phyloP scores from a whole-genome alignment of 2,888 invertebrate species.

The Callimorpha dominula region DNA sequence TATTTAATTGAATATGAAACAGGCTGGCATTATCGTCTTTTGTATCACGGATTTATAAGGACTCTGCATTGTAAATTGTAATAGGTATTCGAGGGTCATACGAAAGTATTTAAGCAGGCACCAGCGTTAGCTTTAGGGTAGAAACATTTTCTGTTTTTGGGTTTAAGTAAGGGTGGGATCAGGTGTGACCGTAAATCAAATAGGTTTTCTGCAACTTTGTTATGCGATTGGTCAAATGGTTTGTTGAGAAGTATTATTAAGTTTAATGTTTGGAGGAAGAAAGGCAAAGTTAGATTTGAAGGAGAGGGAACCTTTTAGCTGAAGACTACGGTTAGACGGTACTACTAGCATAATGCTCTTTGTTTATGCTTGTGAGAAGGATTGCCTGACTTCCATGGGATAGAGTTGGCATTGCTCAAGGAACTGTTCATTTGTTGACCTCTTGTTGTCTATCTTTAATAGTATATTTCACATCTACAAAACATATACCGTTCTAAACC shows the following conservation, averaged over 20 bases:
- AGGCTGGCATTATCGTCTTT: slow-evolving; percentile 84
- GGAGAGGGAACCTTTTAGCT: background rate
- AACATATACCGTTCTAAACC: background rate
- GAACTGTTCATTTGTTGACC: background rate
- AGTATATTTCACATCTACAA: background rate
- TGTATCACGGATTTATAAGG: slow-evolving; percentile 79
- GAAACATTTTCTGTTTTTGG: slow-evolving; percentile 45
- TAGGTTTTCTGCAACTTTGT: slow-evolving; percentile 37
- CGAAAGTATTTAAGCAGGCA: slow-evolving; percentile 76
- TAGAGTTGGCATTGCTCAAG: too few relatives aligned
- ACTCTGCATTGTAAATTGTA: slow-evolving; percentile 72
- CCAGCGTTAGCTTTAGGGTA: slow-evolving; percentile 68
- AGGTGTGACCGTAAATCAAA: slow-evolving; percentile 64
- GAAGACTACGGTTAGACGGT: too few relatives aligned
- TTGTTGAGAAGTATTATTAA: slow-evolving; percentile 10
- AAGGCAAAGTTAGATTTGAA: background rate
- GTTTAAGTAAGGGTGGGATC: slow-evolving; percentile 63
- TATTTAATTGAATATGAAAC: slow-evolving; percentile 92
- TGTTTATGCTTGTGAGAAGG: background rate
- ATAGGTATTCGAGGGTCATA: slow-evolving; percentile 78
- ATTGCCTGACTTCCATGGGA: too few relatives aligned
- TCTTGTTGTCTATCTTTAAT: background rate
- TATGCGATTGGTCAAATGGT: background rate
- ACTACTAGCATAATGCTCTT: background rate
- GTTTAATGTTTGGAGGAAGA: background rate